Base-by-base conservation (phyloP, 2,888 invertebrate species). In the Nowickia ferox region DNA sequence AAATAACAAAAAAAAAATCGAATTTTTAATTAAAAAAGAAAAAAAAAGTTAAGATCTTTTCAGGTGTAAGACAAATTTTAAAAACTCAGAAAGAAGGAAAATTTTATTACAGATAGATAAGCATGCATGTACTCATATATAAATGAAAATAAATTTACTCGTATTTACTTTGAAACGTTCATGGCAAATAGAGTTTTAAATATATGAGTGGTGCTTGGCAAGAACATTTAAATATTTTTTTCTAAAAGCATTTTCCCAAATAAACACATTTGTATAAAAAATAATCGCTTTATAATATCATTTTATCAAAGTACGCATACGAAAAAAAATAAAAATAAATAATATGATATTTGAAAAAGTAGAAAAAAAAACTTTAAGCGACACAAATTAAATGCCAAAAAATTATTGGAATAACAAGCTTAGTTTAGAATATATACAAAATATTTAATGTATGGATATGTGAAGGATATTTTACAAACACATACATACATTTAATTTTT, bases 11-110 rank as follows among this genome's bases (percentile, higher is more conserved):
- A 53, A 53, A 44, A 53, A n/a, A 48, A 13, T 53, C n/a, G 13
- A 51, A 69, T 17, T 42, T 46, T 68, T 66, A 51, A 80, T 66
- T 65, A 65, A 65, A n/a, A n/a, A n/a, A n/a, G n/a, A n/a, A n/a
- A n/a, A 15, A 53, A 38, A 38, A 55, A 15, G 8, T 17, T 22
- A 30, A 72, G 3, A 59, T 46, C 19, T 53, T 53, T 19, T 6
- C 44, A 55, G 44, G 19, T 57, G 55, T 9, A 40, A 44, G 30
- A 55, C 13, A 44, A 8, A 63, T 44, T 10, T 30, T 44, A 8
- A 11, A 44, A 15, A 61, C 15, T 1, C 1, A 19, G 5, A n/a
- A 38, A 30, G 22, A 11, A 57, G 15, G 11, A 15, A 57, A 15
- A 22, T 4, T n/a, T 51, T 51, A 4, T 17, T 51, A 3, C 17